Base-by-base conservation (phyloP, 2,113 vertebrate genomes). In the Ciconia stormi region DNA sequence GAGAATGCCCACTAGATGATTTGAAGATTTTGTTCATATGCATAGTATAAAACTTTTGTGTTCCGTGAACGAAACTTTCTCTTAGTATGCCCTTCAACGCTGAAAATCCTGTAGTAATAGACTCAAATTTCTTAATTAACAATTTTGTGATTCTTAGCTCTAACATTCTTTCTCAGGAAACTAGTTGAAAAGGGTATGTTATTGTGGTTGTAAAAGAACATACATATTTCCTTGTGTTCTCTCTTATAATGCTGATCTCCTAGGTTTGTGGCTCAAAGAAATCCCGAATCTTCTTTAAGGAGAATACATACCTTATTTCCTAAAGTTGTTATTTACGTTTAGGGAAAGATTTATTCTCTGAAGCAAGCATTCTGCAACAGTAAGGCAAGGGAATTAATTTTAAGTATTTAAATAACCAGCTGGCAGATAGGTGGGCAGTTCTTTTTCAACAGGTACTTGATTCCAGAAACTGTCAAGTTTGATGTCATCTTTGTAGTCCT, bases 261-360 rank as follows among this genome's bases (percentile, higher is more conserved):
- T 56, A 34, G 20, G 9, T 25, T 79, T 89, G 32, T 78, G 56
- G 6, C 47, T 89, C 74, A 80, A 90, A 89, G 29, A 67, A 81
- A 92, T 72, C 11, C 13, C 80, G 13, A 87, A 47, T 32, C 6
- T 86, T 84, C 40, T 76, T 59, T 69, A 36, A 34, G 36, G 22
- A 52, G 16, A 61, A 78, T 11, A 2, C 13, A 63, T 66, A 65
- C 40, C 34, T 91, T 90, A 47, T 88, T 95, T 95, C 56, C 44
- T 88, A 71, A 77, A 70, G 13, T 46, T 83, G 42, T 85, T 36
- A 78, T 50, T 78, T 89, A n/a, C 71, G 16, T 95, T 95, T 96
- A 95, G 96, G 87, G 65, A 89, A 95, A 47, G 1, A 79, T 40
- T 95, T 85, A 72, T 82, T 67, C 76, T 89, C 21, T 82, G 61